A percentile compares a stretch with the other conserved stretches of the same genome.
Conservation (phyloP, 2,113 vertebrate genomes). For the Pseudolaguvia tuberculata region DNA sequence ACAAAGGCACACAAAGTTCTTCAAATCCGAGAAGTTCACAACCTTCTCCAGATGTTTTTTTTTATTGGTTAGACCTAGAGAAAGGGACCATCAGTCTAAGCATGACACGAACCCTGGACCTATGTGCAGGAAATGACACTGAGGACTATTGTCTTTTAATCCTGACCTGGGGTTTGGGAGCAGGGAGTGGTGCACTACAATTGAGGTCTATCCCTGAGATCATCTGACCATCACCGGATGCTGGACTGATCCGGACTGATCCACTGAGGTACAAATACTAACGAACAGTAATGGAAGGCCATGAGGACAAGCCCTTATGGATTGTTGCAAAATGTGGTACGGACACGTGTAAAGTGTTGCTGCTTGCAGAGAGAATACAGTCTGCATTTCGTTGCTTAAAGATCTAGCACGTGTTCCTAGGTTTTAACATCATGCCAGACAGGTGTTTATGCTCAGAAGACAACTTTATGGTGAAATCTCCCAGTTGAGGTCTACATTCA, state of each 20-base stretch:
- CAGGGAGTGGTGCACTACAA: slow-evolving; percentile 34
- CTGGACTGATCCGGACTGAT: slow-evolving; percentile 7
- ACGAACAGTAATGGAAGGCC: slow-evolving; percentile 17
- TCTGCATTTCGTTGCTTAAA: neutral
- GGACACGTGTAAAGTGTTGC: slow-evolving; percentile 8
- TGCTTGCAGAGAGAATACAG: neutral
- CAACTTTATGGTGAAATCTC: slow-evolving; percentile 43
- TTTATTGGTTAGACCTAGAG: slow-evolving; percentile 56
- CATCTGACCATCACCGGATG: slow-evolving; percentile 31
- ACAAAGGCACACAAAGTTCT: slow-evolving; percentile 74
- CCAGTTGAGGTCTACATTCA: slow-evolving; percentile 27
- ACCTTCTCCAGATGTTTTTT: slow-evolving; percentile 67
- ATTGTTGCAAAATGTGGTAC: slow-evolving; percentile 2
- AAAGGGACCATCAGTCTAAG: slow-evolving; percentile 62
- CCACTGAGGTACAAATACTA: slow-evolving; percentile 23
- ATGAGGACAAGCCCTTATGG: slow-evolving; percentile 12
- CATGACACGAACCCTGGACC: slow-evolving; percentile 40
- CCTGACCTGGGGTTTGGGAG: slow-evolving; percentile 20
- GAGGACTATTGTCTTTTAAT: slow-evolving; percentile 43
- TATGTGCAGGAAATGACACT: slow-evolving; percentile 34
- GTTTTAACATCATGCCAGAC: slow-evolving; percentile 26
- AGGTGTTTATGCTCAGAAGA: slow-evolving; percentile 49
- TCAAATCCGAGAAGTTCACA: slow-evolving; percentile 56
- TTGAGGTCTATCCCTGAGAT: slow-evolving; percentile 1
- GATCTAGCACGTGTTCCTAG: slow-evolving; percentile 9